phyloP scores from a whole-genome alignment of 1,140 invertebrate genomes.

The Drosophila bocqueti region DNA sequence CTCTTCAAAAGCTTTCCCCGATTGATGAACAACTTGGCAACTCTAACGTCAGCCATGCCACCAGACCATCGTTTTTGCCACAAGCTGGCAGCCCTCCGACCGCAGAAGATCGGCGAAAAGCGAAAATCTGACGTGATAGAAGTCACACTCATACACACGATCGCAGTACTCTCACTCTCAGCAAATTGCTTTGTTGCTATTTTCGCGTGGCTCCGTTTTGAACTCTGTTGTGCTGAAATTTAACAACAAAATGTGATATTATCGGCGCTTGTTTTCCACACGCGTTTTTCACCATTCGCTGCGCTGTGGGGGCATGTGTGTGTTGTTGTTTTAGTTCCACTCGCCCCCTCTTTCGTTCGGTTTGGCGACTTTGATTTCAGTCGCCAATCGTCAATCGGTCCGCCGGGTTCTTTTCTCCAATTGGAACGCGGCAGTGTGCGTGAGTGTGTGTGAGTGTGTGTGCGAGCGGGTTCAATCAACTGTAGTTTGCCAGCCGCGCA shows the following conservation, averaged over 20 bases:
- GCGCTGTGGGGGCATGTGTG: constrained; percentile 29
- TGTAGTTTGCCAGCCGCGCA: constrained; percentile 39
- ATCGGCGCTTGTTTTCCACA: constrained; percentile 22
- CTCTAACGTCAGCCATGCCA: neutral
- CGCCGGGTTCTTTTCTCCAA: constrained; percentile 36
- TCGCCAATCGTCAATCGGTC: constrained; percentile 61
- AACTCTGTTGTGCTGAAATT: constrained; percentile 31
- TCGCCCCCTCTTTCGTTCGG: constrained; percentile 35
- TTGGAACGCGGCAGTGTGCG: constrained; percentile 5
- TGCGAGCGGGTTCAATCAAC: constrained; percentile 72
- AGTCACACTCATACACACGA: constrained; percentile 23
- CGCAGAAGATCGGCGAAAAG: constrained; percentile 50
- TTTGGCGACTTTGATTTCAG: constrained; percentile 79
- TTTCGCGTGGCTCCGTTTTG: constrained; percentile 45
- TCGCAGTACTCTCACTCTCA: constrained; percentile 55
- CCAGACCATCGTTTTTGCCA: constrained; percentile 4
- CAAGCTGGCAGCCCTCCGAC: constrained; percentile 30
- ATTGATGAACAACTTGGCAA: neutral
- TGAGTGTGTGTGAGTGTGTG: constrained; percentile 20
- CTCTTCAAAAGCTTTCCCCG: constrained; percentile 19
- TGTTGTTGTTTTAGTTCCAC: constrained; percentile 21
- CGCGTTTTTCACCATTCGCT: constrained; percentile 20
- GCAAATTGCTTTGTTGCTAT: constrained; percentile 54
- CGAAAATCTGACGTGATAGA: constrained; percentile 49
- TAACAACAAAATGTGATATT: constrained; percentile 48